Evolutionary conservation across 1,140 invertebrate species (phyloP).

Genomic region (Lasaia peninsularis): DNA sequence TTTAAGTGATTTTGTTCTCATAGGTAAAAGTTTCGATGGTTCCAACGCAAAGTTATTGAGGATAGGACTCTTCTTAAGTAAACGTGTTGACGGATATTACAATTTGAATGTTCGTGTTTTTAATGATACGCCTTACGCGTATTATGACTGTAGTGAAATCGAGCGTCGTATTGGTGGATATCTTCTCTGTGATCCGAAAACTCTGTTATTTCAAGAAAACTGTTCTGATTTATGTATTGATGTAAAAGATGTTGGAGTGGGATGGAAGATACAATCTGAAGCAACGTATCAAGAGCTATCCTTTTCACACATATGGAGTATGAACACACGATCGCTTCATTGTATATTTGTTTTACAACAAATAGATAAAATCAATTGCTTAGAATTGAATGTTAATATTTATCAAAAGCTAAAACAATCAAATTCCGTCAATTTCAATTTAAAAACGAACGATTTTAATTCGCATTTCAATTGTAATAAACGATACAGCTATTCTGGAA

Average conservation of each 20-base stretch:
- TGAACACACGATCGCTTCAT: constrained; percentile 85
- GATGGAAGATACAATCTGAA: constrained; percentile 90
- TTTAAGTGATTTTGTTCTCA: constrained; percentile 90
- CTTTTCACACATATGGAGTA: constrained; percentile 93
- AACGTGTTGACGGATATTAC: constrained; percentile 78
- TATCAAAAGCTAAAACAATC: constrained; percentile 73
- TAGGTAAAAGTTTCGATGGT: constrained; percentile 86
- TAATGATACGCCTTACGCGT: constrained; percentile 92
- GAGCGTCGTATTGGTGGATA: constrained; percentile 90
- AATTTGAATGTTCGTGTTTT: constrained; percentile 84
- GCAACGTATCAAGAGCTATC: constrained; percentile 93
- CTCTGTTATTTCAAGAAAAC: constrained; percentile 92
- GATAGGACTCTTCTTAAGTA: constrained; percentile 89
- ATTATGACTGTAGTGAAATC: constrained; percentile 86
- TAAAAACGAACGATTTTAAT: constrained; percentile 72
- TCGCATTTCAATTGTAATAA: constrained; percentile 69
- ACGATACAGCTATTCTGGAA: constrained; percentile 62
- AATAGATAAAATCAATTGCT: constrained; percentile 72
- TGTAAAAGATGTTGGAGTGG: constrained; percentile 73
- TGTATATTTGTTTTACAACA: constrained; percentile 91
- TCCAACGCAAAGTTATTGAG: constrained; percentile 85
- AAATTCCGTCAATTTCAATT: constrained; percentile 68
- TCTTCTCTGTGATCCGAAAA: constrained; percentile 92
- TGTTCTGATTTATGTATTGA: constrained; percentile 89
- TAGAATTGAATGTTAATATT: constrained; percentile 65